Percentiles rank a stretch among this genome's conserved stretches.
These are phyloP conservation scores for Coenobita brevimanus DNA, from an alignment of 1,140 invertebrate genomes.

Conservation along the genomic window DNA sequence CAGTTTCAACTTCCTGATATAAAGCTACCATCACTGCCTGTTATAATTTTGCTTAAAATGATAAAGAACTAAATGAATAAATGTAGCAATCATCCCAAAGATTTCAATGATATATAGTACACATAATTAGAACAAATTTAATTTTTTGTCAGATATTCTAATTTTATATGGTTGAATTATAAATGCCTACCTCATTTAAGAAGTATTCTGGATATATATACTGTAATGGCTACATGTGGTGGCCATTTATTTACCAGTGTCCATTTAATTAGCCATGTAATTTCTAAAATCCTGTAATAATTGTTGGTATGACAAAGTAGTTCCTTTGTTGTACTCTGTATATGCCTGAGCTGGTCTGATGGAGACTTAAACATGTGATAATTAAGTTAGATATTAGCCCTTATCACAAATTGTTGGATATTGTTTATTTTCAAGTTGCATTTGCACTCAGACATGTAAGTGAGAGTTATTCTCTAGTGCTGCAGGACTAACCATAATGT, in stretches of 20 bases:
- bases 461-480: not conserved
- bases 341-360: constrained; percentile 45
- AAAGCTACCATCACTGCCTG: constrained; percentile 63
- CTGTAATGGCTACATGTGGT: constrained; percentile 22
- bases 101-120: constrained; percentile 40
- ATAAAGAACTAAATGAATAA: not conserved
- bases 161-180: constrained; percentile 43
- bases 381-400: constrained; percentile 22
- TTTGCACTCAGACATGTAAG: constrained; percentile 24
- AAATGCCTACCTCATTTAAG: constrained; percentile 62
- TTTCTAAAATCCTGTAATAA: constrained; percentile 24
- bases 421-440: constrained; percentile 1
- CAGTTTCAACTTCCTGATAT: constrained; percentile 40
- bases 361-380: constrained; percentile 43
- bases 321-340: constrained; percentile 42
- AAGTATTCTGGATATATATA: constrained; percentile 47
- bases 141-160: not conserved
- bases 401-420: constrained; percentile 19
- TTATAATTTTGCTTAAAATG: constrained; percentile 49
- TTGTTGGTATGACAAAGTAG: constrained; percentile 17
- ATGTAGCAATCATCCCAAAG: constrained; percentile 56
- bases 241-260: constrained; percentile 27
- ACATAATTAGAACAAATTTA: constrained; percentile 37
- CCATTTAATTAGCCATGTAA: constrained; percentile 14
- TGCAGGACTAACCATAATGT: constrained; percentile 20